Evolutionary conservation across 2,797 vertebrate genomes (phyloP).

Genomic region (Thunnus albacares): DNA sequence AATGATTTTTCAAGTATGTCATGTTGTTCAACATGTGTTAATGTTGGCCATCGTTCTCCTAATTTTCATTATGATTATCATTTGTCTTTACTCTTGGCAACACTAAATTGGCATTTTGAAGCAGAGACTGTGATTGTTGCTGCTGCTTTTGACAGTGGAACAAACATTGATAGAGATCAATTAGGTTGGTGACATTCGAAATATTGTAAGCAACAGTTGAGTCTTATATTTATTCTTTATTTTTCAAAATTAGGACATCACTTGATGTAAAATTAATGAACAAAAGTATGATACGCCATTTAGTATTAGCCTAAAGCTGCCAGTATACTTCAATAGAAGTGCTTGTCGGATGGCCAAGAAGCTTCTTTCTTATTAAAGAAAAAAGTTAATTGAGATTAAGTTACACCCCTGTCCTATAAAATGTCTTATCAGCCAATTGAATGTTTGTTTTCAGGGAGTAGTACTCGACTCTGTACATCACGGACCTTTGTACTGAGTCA

Average conservation of each 20-base stretch:
- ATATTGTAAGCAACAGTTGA: not conserved
- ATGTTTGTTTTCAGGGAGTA: slow-evolving; percentile 1
- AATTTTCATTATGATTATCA: not conserved
- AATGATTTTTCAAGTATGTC: too few species aligned
- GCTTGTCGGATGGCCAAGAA: too few species aligned
- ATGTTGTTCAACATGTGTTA: not conserved
- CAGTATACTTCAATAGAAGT: too few species aligned
- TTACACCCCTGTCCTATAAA: not conserved
- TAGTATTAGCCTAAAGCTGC: not conserved
- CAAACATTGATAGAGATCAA: not conserved
- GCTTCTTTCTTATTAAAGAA: not conserved
- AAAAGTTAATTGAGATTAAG: not conserved
- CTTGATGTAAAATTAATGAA: not conserved
- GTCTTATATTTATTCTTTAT: too few species aligned
- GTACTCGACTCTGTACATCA: slow-evolving; percentile 4
- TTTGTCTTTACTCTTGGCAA: not conserved
- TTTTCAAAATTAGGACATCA: not conserved
- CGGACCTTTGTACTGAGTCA: slow-evolving; percentile 19
- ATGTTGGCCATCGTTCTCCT: not conserved
- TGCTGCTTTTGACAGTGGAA: not conserved
- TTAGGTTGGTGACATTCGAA: not conserved
- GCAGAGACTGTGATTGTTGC: not conserved
- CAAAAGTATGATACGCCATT: not conserved
- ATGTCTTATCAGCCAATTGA: not conserved
- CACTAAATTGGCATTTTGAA: not conserved